Base-by-base conservation (phyloP, 1,140 invertebrate species). In the Chymomyza costata region DNA sequence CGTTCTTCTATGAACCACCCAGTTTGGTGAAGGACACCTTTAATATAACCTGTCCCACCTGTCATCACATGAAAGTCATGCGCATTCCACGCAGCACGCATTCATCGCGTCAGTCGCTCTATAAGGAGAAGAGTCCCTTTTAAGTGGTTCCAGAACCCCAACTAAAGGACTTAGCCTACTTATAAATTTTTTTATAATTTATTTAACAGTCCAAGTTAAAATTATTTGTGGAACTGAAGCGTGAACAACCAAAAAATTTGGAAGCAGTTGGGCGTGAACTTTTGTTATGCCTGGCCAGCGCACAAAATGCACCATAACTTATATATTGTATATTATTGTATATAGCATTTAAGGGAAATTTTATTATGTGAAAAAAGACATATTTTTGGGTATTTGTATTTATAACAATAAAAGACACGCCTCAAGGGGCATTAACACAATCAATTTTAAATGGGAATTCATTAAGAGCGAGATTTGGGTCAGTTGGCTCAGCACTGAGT, bases 1-100 rank as follows among this genome's bases (percentile, higher is more conserved):
- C 89, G 13, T 90, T 88, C 57, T 86, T 86, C 54, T 86, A 86
- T 48, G 67, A 74, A 17, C 81, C 80, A 3, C 64, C 78, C 35
- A 62, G 61, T 51, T 68, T 82, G 41, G 61, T 70, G 11, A 44
- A 53, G 19, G 67, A 73, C 16, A 73, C 56, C 8, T 49, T 80
- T 21, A 71, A 80, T 6, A 46, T 80, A 10, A 62, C 67, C n/a
- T 80, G 73, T 17, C 73, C 73, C 46, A 80, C 73, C 13, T 80
- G 73, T 21, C 64, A 70, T 32, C 67, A 80, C 17, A 68, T 80
- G 60, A 80, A 80, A 38, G 49, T 76, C 0, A 73, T 80, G 34
- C 68, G 65, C 6, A 37, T 80, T 34, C 73, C 73, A 6, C 61
- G 73, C 18, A 73, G 68, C n/a, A 74, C 67, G 21, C 70, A 71